Evolutionary conservation across 2,888 invertebrate genomes (phyloP).

Genomic region (Cosmia pyralina): DNA sequence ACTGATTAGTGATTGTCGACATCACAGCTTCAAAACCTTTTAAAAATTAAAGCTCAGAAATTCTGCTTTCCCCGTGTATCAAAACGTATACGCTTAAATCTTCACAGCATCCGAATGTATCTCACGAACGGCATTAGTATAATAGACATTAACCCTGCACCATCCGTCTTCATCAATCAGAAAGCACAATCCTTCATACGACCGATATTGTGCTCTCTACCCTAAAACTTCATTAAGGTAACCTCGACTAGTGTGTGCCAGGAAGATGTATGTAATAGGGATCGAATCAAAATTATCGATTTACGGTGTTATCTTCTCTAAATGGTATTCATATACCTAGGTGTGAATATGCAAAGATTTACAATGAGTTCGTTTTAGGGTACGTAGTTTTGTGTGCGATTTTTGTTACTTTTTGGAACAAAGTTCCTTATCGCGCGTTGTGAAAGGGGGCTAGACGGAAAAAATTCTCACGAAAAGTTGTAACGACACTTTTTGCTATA

Average conservation of each 20-base stretch:
- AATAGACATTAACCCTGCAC: conserved; percentile 34
- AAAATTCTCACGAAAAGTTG: too few relatives aligned
- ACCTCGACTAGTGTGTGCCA: conserved; percentile 45
- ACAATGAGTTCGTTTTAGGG: too few relatives aligned
- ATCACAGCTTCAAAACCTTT: too few relatives aligned
- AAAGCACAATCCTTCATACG: conserved; percentile 65
- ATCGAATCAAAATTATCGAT: conserved; percentile 16
- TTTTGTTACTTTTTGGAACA: too few relatives aligned
- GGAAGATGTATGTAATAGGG: not conserved
- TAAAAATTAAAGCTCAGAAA: not conserved
- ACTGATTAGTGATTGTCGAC: too few relatives aligned
- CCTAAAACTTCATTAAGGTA: conserved; percentile 69
- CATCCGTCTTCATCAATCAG: conserved; percentile 76
- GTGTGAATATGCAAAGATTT: not conserved
- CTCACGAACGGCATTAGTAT: conserved; percentile 49
- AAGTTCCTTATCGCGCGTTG: too few relatives aligned
- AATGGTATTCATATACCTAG: not conserved
- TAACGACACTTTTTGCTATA: too few relatives aligned
- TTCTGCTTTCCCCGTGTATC: not conserved
- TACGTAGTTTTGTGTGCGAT: not conserved
- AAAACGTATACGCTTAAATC: conserved; percentile 15
- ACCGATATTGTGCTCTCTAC: conserved; percentile 64
- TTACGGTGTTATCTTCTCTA: too few relatives aligned
- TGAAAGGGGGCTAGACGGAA: too few relatives aligned
- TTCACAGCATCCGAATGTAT: conserved; percentile 11